These are phyloP conservation scores for Zaprionus taronus DNA, from an alignment of 1,140 invertebrate genomes.

Conservation along the genomic window DNA sequence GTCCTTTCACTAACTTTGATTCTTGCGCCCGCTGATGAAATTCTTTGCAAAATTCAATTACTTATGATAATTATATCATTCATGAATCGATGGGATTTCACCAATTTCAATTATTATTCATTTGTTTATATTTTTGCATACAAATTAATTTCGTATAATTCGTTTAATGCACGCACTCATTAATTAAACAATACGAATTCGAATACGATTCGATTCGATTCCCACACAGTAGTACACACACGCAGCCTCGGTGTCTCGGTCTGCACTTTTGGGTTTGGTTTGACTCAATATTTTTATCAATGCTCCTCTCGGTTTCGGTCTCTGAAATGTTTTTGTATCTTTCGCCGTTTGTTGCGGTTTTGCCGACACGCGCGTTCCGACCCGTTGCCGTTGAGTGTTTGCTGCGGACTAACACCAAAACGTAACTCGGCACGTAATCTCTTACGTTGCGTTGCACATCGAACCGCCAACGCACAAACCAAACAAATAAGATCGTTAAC, in stretches of 20 bases:
- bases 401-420: conserved; percentile 44
- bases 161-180: conserved; percentile 7
- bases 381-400: conserved; percentile 66
- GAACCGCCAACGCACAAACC: conserved; percentile 51
- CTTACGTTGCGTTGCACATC: conserved; percentile 49
- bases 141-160: not conserved
- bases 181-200: not conserved
- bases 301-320: conserved; percentile 52
- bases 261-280: conserved; percentile 37
- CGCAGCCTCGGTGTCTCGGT: conserved; percentile 35
- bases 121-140: conserved; percentile 23
- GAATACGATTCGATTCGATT: conserved; percentile 31
- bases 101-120: conserved; percentile 35
- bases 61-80: conserved; percentile 13
- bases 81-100: conserved; percentile 15
- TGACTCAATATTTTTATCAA: conserved; percentile 53
- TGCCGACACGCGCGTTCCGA: conserved; percentile 63
- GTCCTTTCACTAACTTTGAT: conserved; percentile 50
- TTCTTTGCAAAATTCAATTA: conserved; percentile 12
- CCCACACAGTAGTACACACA: conserved; percentile 21
- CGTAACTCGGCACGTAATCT: conserved; percentile 42
- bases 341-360: conserved; percentile 48
- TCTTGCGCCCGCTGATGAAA: conserved; percentile 39
- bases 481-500: conserved; percentile 31
- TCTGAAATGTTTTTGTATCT: conserved; percentile 52